Evolutionary conservation across 2,888 invertebrate species (phyloP).

Genomic region (Gerosis bhagava): DNA sequence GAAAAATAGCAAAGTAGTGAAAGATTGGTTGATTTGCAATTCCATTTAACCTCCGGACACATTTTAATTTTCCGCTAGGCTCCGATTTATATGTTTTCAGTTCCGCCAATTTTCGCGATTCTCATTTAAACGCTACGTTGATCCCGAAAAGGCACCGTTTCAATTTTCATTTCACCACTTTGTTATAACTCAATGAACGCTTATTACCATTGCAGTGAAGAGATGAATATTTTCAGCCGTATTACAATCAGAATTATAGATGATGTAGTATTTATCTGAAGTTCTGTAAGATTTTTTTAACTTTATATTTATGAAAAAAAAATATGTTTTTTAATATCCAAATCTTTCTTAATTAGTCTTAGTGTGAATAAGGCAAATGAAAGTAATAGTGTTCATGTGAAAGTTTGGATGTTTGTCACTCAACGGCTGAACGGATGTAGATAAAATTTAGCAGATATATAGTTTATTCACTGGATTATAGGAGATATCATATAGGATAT

Average conservation of each 20-base stretch:
- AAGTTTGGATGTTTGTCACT: too few relatives aligned
- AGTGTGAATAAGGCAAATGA: too few relatives aligned
- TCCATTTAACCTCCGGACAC: constrained; percentile 56
- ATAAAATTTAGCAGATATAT: too few relatives aligned
- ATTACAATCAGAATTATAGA: constrained; percentile 13
- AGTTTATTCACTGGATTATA: too few relatives aligned
- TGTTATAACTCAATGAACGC: constrained; percentile 32
- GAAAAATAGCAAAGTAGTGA: constrained; percentile 27
- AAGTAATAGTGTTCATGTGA: too few relatives aligned
- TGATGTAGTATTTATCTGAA: too few relatives aligned
- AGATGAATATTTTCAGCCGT: constrained; percentile 7
- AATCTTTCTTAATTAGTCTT: too few relatives aligned
- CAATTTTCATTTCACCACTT: constrained; percentile 43
- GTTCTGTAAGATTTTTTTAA: too few relatives aligned
- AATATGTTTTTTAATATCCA: too few relatives aligned
- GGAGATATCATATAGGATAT: too few relatives aligned
- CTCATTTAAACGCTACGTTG: constrained; percentile 71
- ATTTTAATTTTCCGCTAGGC: constrained; percentile 79
- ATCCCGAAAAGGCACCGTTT: constrained; percentile 55
- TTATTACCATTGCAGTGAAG: constrained; percentile 33
- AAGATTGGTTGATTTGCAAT: constrained; percentile 37
- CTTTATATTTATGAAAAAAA: too few relatives aligned
- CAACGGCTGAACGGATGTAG: too few relatives aligned
- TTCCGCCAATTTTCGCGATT: constrained; percentile 71
- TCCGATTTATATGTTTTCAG: constrained; percentile 75